These are phyloP conservation scores for Acanthurus tractus DNA, from an alignment of 2,797 vertebrate genomes.

Conservation along the genomic window DNA sequence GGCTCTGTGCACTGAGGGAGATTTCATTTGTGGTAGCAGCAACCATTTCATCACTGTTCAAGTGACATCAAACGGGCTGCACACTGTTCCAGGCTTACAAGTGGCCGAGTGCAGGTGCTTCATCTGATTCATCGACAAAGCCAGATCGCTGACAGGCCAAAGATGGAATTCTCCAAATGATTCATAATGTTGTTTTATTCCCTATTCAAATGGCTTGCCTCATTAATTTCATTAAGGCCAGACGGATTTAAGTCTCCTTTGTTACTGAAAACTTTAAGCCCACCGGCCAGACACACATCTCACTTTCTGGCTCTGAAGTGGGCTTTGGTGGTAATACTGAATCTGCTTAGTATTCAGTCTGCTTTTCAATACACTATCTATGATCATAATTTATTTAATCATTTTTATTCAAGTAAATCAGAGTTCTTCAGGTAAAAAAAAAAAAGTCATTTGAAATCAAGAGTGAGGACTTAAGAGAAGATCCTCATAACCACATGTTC, in stretches of 20 bases:
- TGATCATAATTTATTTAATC: slow-evolving; percentile 25
- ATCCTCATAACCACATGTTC: slow-evolving; percentile 1
- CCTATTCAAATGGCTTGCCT: slow-evolving; percentile 69
- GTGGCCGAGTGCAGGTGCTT: slow-evolving; percentile 79
- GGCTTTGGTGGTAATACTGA: slow-evolving; percentile 29
- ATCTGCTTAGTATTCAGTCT: slow-evolving; percentile 26
- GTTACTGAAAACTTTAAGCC: slow-evolving; percentile 68
- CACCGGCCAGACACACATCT: slow-evolving; percentile 44
- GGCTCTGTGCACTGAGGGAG: slow-evolving; percentile 69
- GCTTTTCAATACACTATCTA: slow-evolving; percentile 18
- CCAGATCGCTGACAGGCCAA: slow-evolving; percentile 76
- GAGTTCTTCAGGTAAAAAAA: slow-evolving; percentile 22
- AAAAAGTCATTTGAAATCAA: slow-evolving; percentile 22
- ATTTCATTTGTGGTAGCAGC: slow-evolving; percentile 72
- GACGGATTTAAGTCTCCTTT: slow-evolving; percentile 70
- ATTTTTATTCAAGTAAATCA: slow-evolving; percentile 14
- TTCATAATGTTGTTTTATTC: slow-evolving; percentile 64
- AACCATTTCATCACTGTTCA: slow-evolving; percentile 79
- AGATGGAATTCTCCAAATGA: slow-evolving; percentile 66
- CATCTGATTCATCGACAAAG: slow-evolving; percentile 73
- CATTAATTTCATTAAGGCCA: slow-evolving; percentile 76
- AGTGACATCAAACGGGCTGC: slow-evolving; percentile 82
- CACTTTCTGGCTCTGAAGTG: slow-evolving; percentile 41
- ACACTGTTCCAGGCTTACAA: slow-evolving; percentile 78
- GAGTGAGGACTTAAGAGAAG: slow-evolving; percentile 5